Evolutionary conservation across 1,140 invertebrate genomes (phyloP).

Genomic region (Coenobita brevimanus): DNA sequence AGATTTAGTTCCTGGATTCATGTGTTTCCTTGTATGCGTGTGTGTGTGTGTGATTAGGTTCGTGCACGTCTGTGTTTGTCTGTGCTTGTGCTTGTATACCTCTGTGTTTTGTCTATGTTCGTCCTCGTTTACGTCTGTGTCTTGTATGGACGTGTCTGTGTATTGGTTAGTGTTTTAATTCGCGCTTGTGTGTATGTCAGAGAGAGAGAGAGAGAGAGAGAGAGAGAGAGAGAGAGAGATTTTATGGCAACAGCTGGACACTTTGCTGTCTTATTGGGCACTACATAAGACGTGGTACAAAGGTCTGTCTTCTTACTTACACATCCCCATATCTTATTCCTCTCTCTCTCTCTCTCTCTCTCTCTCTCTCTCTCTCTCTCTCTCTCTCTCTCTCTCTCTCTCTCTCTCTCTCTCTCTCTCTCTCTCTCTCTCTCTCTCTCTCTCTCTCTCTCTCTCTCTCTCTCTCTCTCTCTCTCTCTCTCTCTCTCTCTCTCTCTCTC

Average conservation of each 20-base stretch:
- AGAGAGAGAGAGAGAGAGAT: too few relatives aligned
- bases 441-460: not conserved
- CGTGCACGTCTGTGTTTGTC: not conserved
- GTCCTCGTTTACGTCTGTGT: not conserved
- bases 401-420: not conserved
- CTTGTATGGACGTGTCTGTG: not conserved
- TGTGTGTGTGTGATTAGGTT: constrained; percentile 5
- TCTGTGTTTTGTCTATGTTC: not conserved
- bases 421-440: not conserved
- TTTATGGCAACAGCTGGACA: too few relatives aligned
- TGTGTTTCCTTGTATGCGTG: not conserved
- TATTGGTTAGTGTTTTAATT: too few relatives aligned
- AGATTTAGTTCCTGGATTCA: not conserved
- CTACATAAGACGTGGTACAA: too few relatives aligned
- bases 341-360: not conserved
- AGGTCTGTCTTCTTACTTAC: not conserved
- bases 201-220: too few relatives aligned
- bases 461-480: not conserved
- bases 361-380: constrained; percentile 7
- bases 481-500: too few relatives aligned
- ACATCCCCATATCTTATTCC: too few relatives aligned
- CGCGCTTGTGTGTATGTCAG: too few relatives aligned
- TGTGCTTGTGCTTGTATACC: not conserved
- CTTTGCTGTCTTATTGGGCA: too few relatives aligned
- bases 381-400: not conserved